Evolutionary conservation across 2,888 invertebrate species (phyloP).

Genomic region (Ennomos quercinarius): DNA sequence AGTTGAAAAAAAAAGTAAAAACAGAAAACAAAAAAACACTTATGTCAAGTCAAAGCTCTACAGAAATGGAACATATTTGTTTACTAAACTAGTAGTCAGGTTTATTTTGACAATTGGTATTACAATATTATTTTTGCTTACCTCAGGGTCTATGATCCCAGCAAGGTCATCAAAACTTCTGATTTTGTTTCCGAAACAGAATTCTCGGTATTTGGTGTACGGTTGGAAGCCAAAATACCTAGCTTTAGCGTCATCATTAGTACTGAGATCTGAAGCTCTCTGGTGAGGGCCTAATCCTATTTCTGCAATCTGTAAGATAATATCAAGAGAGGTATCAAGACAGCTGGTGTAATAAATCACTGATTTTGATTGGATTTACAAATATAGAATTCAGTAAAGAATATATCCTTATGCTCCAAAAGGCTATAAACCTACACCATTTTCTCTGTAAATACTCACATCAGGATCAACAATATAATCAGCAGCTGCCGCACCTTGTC

Average conservation of each 20-base stretch:
- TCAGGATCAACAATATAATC: constrained; percentile 67
- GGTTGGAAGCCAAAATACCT: constrained; percentile 94
- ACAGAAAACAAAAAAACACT: too few relatives aligned
- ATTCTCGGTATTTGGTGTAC: constrained; percentile 93
- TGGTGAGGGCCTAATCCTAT: constrained; percentile 56
- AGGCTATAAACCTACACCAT: too few relatives aligned
- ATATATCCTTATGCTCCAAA: too few relatives aligned
- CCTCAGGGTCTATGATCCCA: constrained; percentile 54
- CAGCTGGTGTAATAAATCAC: too few relatives aligned
- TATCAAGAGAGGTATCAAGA: too few relatives aligned
- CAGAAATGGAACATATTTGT: too few relatives aligned
- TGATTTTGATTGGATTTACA: too few relatives aligned
- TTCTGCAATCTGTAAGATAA: constrained; percentile 52
- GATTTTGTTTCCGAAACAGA: constrained; percentile 90
- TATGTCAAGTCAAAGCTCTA: too few relatives aligned
- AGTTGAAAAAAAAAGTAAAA: too few relatives aligned
- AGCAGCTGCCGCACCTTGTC: constrained; percentile 60
- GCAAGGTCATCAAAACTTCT: constrained; percentile 66
- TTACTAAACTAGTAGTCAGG: too few relatives aligned
- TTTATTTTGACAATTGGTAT: not conserved
- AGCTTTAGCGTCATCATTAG: constrained; percentile 68
- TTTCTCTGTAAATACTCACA: constrained; percentile 45
- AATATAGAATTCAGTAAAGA: too few relatives aligned
- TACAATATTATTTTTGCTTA: constrained; percentile 37
- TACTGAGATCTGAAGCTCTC: constrained; percentile 53